Base-by-base conservation (phyloP, 2,113 vertebrate species). In the Tragelaphus imberbis region DNA sequence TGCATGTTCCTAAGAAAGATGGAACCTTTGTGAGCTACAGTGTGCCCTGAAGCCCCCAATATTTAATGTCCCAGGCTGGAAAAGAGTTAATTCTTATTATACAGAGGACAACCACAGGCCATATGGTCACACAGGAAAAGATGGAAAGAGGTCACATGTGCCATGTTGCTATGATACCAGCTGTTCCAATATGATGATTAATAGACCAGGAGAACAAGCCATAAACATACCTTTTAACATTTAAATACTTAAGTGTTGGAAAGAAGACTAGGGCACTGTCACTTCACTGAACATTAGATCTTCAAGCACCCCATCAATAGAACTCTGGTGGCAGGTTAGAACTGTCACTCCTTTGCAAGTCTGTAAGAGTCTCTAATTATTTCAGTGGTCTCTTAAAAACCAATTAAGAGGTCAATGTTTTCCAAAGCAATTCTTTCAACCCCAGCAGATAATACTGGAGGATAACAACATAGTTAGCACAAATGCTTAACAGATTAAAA, bases 351-450 rank as follows among this genome's bases (percentile, higher is more conserved):
- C 33, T 89, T 36, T 81, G 21, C 88, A 81, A 51, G 65, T 86
- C 53, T 75, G 68, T 91, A 93, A 85, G 14, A 44, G 40, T 47
- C n/a, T 97, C 85, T 91, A 82, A 75, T 81, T 96, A 75, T 85
- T 77, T 77, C 33, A 89, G 77, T 44, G 36, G 75, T 87, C 40
- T 61, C 92, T 93, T 97, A 86, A 82, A 94, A 92, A 27, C 11
- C 61, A 94, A 65, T 84, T 63, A 92, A 90, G 71, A 82, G 71
- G 28, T 87, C 61, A 53, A 7, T 91, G 63, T 80, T 90, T 59
- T 65, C 30, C 58, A 92, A 77, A 92, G 86, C n/a, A 87, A 68
- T 94, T 56, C 30, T 79, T 82, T 87, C 56, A 79, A 89, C 17
- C 90, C 80, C 65, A 92, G 15, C 63, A 92, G n/a, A 27, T 87